These are phyloP conservation scores for Myrmecobius fasciatus DNA, from an alignment of 2,113 vertebrate genomes.

Conservation along the genomic window DNA sequence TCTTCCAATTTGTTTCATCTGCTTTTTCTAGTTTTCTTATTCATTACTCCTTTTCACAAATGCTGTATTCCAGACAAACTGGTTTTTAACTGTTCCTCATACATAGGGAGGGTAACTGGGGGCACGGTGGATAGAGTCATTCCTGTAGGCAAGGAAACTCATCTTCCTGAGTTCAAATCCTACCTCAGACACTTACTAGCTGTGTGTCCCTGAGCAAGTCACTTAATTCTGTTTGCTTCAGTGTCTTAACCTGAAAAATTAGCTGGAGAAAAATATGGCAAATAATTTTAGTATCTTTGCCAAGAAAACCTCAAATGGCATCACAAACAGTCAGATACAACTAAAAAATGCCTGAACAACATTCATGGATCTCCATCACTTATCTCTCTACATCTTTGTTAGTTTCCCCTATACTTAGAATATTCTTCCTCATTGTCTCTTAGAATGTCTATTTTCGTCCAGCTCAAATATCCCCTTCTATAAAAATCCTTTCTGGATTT, in stretches of 20 bases:
- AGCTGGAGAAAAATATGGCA: not conserved
- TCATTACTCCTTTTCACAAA: not conserved
- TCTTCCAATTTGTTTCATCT: not conserved
- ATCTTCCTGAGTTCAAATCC: not conserved
- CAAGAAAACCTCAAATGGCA: not conserved
- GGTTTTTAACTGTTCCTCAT: not conserved
- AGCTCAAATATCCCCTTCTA: not conserved
- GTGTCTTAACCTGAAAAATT: not conserved
- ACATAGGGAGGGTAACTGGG: not conserved
- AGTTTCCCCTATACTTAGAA: not conserved
- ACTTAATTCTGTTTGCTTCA: not conserved
- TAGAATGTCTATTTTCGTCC: not conserved
- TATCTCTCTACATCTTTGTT: not conserved
- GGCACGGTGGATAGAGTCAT: not conserved
- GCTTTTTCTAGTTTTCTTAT: not conserved
- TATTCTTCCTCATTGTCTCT: not conserved
- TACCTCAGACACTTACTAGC: not conserved
- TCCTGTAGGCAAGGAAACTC: not conserved
- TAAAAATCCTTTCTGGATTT: not conserved
- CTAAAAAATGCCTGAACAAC: not conserved
- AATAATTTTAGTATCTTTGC: not conserved
- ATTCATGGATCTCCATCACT: not conserved
- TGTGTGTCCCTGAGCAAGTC: not conserved
- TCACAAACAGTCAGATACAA: not conserved
- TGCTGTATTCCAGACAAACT: not conserved